Evolutionary conservation across 2,888 invertebrate species (phyloP), one percentile per base, ranked within the genome.

Genomic region (Latheticus oryzae): DNA sequence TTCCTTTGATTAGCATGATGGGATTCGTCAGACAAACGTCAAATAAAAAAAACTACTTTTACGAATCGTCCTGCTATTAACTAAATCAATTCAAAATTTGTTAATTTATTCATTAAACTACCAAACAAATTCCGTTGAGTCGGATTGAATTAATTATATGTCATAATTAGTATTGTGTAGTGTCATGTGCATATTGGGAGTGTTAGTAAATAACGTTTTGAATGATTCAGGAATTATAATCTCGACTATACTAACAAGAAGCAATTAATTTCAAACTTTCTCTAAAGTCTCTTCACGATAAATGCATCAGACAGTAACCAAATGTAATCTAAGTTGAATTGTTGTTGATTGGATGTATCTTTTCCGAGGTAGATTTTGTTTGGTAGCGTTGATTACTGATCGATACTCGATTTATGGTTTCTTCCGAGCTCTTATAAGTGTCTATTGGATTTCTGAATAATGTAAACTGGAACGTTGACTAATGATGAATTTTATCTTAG

Each of bases 371-470:
- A n/a, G n/a, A n/a, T n/a, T n/a, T n/a, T n/a, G n/a, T n/a, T n/a
- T n/a, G n/a, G n/a, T 7, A 7, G 7, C 19, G 26, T 24, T 24
- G 42, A 43, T 43, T 26, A 43, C 16, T 19, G 47, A 33, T 35
- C 35, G 16, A 47, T 47, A 35, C 5, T 12, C 35, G 19, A 35
- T 33, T 47, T 47, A 35, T 47, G 47, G 47, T 47, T 47, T 47
- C 35, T 23, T n/a, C n/a, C 24, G 9, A 21, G 3, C 33, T 35
- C 47, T 24, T 47, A 21, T 23, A 35, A 43, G 28, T 43, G 28
- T 26, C 7, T 11, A n/a, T 32, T 32, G n/a, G 32, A 13, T 13
- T n/a, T 9, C 26, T 26, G 8, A 26, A 26, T 35, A 13, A 35
- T 35, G n/a, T 17, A 35, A 9, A 9, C 8, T n/a, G 11, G 35